Evolutionary conservation across 2,888 invertebrate genomes (phyloP), one percentile per base, ranked within the genome.

Genomic region (Danaus chrysippus): DNA sequence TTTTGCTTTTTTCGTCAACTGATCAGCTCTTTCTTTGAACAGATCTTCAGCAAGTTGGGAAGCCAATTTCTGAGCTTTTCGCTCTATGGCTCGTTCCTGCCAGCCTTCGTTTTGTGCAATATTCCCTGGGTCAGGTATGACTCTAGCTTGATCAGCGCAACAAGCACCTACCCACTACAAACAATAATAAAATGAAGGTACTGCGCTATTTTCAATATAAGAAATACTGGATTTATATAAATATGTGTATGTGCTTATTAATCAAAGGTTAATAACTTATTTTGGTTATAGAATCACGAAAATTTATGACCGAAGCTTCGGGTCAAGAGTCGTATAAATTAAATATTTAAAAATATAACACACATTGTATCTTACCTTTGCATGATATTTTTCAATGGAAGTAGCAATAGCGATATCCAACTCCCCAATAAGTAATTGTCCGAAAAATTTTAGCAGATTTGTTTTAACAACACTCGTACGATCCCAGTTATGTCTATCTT

Each of bases 401-500:
- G 83, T 84, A 54, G 87, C 82, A 42, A 91, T 89, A 17, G 91
- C 91, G 61, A 90, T 86, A 65, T 90, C 83, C 0, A 91, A 74
- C 70, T 91, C 91, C 13, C 78, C 82, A 5, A 83, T 70, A 17
- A 91, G 73, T 52, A 91, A 71, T 59, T 79, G 73, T 1, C 82
- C 74, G 64, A 89, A 91, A 68, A 77, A 89, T 64, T 73, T 78
- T 12, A 76, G 74, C 42, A 91, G 72, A 67, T 82, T 84, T 0
- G 76, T 77, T 67, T 87, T 90, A n/a, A 81, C 73, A 2, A 74
- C 62, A 56, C 78, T 81, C 3, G 80, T 61, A 17, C 78, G 76
- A 49, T 89, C 88, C 91, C 90, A 91, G 62, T 82, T 87, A 63
- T 90, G 88, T 49, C 75, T 77, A 61, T 90, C 90, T 46, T 90